Percentiles rank a stretch among this genome's conserved stretches.
These are phyloP conservation scores for Microcebus jonahi DNA, from an alignment of 2,113 vertebrate genomes.

Conservation along the genomic window DNA sequence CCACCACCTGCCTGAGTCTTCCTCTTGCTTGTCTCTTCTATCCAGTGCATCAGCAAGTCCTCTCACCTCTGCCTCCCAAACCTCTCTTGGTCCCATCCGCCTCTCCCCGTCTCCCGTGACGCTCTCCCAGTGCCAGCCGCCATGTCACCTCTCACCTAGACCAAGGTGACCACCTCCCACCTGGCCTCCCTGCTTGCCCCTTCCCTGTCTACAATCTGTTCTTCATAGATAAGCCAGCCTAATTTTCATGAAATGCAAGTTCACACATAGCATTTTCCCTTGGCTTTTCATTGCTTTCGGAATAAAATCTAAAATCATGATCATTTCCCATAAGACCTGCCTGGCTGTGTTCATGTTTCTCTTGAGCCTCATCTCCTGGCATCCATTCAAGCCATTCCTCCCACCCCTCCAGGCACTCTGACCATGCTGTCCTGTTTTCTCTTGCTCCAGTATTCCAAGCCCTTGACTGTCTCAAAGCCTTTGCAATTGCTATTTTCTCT, in stretches of 20 bases:
- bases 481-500: neutral
- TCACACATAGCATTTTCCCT: neutral
- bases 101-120: fast-evolving
- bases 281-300: neutral
- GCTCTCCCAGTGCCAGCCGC: fast-evolving
- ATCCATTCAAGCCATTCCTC: neutral
- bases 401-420: neutral
- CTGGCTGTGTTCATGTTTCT: neutral
- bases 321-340: neutral
- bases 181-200: fast-evolving
- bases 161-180: fast-evolving
- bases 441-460: neutral
- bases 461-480: neutral
- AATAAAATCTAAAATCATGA: neutral
- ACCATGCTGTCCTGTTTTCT: neutral
- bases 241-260: neutral
- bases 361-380: neutral
- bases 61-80: neutral
- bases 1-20: neutral
- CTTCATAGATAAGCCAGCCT: neutral
- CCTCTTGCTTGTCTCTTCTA: neutral
- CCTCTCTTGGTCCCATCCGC: neutral
- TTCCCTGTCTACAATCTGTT: neutral
- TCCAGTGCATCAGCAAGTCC: neutral
- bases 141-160: neutral